Evolutionary conservation across 2,113 vertebrate species (phyloP), one percentile per base, ranked within the genome.

Genomic region (Ophthalmolycus amberensis): DNA sequence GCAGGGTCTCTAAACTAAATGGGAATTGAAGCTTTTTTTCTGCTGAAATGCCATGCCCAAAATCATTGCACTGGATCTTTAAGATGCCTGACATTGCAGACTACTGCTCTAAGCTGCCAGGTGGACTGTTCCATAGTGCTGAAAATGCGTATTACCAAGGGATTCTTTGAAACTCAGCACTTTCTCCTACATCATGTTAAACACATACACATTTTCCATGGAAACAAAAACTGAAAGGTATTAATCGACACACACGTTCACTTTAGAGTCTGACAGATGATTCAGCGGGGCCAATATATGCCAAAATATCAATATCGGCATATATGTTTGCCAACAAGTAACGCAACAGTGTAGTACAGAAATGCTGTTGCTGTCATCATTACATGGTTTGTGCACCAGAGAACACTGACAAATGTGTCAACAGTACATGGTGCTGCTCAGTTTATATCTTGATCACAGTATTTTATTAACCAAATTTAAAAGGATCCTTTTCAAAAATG

Each of bases 61-160:
- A 70, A 29, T 40, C 42, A 38, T 16, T 29, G 6, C 42, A 38
- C 32, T 79, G 66, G 44, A 62, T 71, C 67, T 40, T 50, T 62
- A 38, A 27, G 22, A 58, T 15, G 15, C 48, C 48, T 20, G 48
- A 50, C 56, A 38, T 16, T 40, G 15, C 42, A 38, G 48, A 6
- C 48, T 7, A 18, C 46, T 64, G 67, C 67, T 34, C 15, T 52
- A 29, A n/a, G 25, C 59, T n/a, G 12, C 32, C 5, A 25, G 42
- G 71, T 32, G 56, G 56, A 25, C 63, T 56, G 64, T 34, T 81
- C 25, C 5, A 54, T 32, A 11, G 64, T 42, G 64, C 32, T 75
- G 44, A 69, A 69, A 75, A 60, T 32, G 71, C 29, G 32, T 32
- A 32, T 54, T 58, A 38, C 22, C 9, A 2, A 27, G 54, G 7